Evolutionary conservation across 1,140 invertebrate genomes (phyloP).

Genomic region (Bombus haemorrhoidalis): DNA sequence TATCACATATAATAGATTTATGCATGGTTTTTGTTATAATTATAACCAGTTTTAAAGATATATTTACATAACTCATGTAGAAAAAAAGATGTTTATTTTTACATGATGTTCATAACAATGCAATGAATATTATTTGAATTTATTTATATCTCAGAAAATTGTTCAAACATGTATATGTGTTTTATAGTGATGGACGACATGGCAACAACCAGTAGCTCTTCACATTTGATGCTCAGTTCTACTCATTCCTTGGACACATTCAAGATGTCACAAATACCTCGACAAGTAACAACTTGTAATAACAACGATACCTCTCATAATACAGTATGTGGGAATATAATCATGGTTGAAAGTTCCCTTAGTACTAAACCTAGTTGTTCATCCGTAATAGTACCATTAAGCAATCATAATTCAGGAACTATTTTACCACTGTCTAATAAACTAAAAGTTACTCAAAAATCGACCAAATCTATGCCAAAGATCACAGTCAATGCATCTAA

Average conservation of each 20-base stretch:
- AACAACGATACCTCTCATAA: conserved; percentile 61
- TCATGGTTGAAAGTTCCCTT: conserved; percentile 66
- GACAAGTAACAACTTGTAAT: conserved; percentile 53
- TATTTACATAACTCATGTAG: not conserved
- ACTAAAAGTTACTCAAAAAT: conserved; percentile 63
- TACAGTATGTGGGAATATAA: conserved; percentile 62
- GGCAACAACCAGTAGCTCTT: conserved; percentile 54
- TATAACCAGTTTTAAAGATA: not conserved
- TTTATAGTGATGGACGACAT: conserved; percentile 77
- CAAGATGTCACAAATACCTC: conserved; percentile 64
- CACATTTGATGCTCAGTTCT: conserved; percentile 45
- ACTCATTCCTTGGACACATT: conserved; percentile 62
- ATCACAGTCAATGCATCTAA: conserved; percentile 75
- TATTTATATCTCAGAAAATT: conserved; percentile 8
- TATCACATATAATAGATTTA: not conserved
- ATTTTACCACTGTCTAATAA: conserved; percentile 69
- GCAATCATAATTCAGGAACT: conserved; percentile 52
- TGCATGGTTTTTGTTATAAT: conserved; percentile 6
- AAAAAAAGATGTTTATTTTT: not conserved
- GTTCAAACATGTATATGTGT: conserved; percentile 69
- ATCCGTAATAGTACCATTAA: conserved; percentile 66
- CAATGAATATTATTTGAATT: conserved; percentile 14
- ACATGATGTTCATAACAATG: not conserved
- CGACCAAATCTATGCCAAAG: conserved; percentile 80
- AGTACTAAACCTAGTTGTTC: conserved; percentile 53